These are phyloP conservation scores for Mesorhabditis sp. DNA, from an alignment of 2,888 invertebrate species.

Conservation along the genomic window DNA sequence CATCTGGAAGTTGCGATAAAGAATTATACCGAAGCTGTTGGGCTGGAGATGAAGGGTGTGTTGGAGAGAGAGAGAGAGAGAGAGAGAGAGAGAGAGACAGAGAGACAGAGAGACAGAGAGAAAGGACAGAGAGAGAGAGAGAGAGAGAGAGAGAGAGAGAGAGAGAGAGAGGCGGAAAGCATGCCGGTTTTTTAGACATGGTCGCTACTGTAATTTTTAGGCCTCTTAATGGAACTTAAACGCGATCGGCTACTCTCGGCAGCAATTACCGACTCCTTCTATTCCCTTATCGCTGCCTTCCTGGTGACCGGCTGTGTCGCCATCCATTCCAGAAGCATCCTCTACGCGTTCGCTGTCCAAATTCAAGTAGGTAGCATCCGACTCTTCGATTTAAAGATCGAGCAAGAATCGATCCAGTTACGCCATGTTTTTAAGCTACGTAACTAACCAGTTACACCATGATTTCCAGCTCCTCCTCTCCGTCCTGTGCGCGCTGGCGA, in stretches of 20 bases:
- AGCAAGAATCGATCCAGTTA: too few relatives aligned
- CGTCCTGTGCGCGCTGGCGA: constrained; percentile 27
- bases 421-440: too few relatives aligned
- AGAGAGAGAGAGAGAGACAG: not conserved
- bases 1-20: constrained; percentile 26
- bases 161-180: too few relatives aligned
- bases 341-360: constrained; percentile 35
- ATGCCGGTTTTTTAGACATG: not conserved
- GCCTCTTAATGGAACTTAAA: constrained; percentile 50
- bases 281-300: constrained; percentile 47
- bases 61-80: constrained; percentile 7
- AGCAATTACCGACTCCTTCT: constrained; percentile 45
- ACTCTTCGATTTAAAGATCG: not conserved
- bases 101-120: too few relatives aligned
- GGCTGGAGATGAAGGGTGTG: constrained; percentile 29
- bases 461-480: constrained; percentile 12
- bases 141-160: constrained; percentile 8
- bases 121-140: not conserved
- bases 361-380: not conserved
- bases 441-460: not conserved
- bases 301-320: constrained; percentile 42
- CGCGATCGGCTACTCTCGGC: constrained; percentile 47
- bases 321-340: constrained; percentile 33
- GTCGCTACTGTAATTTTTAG: constrained; percentile 17
- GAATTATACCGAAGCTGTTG: constrained; percentile 24